Evolutionary conservation across 2,888 invertebrate genomes (phyloP).

Genomic region (Erebia ligea): DNA sequence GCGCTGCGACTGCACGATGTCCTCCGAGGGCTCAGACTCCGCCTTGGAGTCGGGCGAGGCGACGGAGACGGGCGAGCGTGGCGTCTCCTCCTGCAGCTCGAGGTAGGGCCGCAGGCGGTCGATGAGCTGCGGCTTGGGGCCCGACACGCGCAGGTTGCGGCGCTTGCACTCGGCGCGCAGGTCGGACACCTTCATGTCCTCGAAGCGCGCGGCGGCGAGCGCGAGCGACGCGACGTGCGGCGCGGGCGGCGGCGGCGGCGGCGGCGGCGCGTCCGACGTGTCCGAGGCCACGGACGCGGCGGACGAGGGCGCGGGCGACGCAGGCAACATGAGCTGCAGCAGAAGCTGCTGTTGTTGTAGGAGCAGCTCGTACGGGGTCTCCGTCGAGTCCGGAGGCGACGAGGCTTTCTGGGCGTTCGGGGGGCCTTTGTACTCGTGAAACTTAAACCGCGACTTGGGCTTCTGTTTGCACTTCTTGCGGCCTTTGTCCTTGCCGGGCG

Average conservation of each 20-base stretch:
- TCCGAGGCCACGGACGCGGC: constrained; percentile 64
- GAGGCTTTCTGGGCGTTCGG: constrained; percentile 93
- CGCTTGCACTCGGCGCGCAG: constrained; percentile 97
- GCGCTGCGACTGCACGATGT: constrained; percentile 90
- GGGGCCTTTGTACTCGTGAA: constrained; percentile 94
- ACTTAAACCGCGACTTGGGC: constrained; percentile 89
- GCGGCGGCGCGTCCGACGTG: constrained; percentile 66
- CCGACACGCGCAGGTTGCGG: constrained; percentile 96
- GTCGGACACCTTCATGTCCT: constrained; percentile 98
- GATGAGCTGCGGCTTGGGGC: constrained; percentile 97
- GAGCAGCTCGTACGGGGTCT: constrained; percentile 95
- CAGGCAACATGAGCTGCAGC: constrained; percentile 87
- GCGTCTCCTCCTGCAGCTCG: constrained; percentile 76
- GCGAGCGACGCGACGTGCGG: constrained; percentile 74
- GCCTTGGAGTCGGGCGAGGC: constrained; percentile 63
- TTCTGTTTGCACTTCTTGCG: constrained; percentile 90
- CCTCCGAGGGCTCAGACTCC: constrained; percentile 82
- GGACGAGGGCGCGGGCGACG: constrained; percentile 58
- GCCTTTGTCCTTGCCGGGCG: constrained; percentile 91
- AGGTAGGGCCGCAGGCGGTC: constrained; percentile 93
- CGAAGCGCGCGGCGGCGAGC: constrained; percentile 86
- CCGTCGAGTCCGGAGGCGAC: constrained; percentile 81
- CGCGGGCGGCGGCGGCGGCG: constrained; percentile 73
- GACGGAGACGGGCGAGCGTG: constrained; percentile 69
- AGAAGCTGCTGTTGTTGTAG: constrained; percentile 97